These are phyloP conservation scores for Noctua janthina DNA, from an alignment of 2,888 invertebrate species.

Conservation along the genomic window DNA sequence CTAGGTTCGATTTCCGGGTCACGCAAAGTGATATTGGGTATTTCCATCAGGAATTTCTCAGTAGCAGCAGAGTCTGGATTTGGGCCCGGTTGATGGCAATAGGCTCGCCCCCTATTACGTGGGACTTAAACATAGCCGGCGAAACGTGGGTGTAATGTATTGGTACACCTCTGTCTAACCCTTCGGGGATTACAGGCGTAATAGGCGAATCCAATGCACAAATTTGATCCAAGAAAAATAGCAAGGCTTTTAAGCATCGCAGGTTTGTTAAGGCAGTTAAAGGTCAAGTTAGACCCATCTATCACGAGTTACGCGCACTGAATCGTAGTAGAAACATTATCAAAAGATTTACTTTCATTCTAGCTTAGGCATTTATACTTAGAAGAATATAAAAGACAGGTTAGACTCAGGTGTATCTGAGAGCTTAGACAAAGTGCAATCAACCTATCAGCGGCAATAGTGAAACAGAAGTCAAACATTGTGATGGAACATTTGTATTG, in stretches of 20 bases:
- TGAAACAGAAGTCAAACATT: neutral
- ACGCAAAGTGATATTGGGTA: too few species aligned
- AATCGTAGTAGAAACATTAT: slow-evolving; percentile 18
- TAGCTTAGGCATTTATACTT: neutral
- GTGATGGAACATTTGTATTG: neutral
- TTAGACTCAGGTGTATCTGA: neutral
- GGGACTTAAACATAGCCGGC: too few species aligned
- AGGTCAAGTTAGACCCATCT: slow-evolving; percentile 9
- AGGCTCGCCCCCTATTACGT: too few species aligned
- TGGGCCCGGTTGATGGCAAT: too few species aligned
- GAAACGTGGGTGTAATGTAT: too few species aligned
- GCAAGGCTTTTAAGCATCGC: neutral
- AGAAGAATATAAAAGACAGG: neutral
- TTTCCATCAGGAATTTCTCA: too few species aligned
- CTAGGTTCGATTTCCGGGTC: too few species aligned
- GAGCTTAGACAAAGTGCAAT: neutral
- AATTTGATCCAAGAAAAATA: neutral
- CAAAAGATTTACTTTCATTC: slow-evolving; percentile 29
- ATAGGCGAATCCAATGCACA: neutral
- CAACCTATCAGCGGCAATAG: neutral
- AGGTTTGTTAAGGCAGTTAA: neutral
- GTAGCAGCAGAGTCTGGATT: too few species aligned
- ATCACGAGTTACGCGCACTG: slow-evolving; percentile 24
- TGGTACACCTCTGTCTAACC: too few species aligned
- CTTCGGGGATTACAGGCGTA: too few species aligned